These are phyloP conservation scores for Augochlorella aurata DNA, from an alignment of 2,888 invertebrate species.

Conservation along the genomic window DNA sequence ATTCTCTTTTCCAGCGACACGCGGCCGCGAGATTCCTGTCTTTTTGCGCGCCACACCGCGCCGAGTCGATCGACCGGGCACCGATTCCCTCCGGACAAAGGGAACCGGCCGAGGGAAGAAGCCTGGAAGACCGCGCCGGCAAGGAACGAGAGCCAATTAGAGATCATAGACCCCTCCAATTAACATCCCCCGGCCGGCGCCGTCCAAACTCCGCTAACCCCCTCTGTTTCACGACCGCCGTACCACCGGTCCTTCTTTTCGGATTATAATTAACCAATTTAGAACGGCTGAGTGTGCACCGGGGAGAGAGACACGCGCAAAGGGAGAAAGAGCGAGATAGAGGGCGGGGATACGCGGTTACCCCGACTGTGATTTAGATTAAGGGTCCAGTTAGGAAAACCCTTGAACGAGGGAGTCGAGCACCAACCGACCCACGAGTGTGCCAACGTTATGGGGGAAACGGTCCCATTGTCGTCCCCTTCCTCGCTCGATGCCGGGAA, in stretches of 20 bases:
- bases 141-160: conserved; percentile 71
- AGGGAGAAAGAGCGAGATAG: neutral
- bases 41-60: conserved; percentile 1
- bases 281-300: conserved; percentile 67
- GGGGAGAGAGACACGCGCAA: neutral
- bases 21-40: neutral
- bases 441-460: neutral
- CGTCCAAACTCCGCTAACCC: conserved; percentile 51
- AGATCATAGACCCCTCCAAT: conserved; percentile 76
- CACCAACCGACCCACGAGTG: conserved; percentile 35
- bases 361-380: conserved; percentile 76
- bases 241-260: conserved; percentile 50
- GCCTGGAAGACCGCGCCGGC: neutral
- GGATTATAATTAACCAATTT: conserved; percentile 81
- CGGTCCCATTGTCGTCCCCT: conserved; percentile 6
- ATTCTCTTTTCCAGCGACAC: conserved; percentile 5
- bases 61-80: neutral
- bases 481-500: neutral
- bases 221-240: conserved; percentile 31
- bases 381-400: conserved; percentile 64
- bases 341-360: conserved; percentile 34
- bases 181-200: conserved; percentile 68
- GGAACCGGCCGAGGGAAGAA: conserved; percentile 7
- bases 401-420: conserved; percentile 39
- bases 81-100: neutral